Base-by-base conservation (phyloP, 2,888 invertebrate genomes). In the Lycocerus yunnanus region DNA sequence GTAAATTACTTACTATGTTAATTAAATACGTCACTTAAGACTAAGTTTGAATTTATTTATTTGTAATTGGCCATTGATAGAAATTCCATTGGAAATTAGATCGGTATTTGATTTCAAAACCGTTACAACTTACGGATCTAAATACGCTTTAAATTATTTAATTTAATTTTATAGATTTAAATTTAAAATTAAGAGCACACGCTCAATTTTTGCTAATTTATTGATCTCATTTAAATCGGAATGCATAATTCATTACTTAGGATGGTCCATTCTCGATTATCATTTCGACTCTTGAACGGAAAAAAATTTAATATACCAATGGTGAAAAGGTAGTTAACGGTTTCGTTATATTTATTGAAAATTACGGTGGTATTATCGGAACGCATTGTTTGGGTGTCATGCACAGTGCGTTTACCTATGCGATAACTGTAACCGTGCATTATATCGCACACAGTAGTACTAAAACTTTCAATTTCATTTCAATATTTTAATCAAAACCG, bases 31-130 rank as follows among this genome's bases (percentile, higher is more conserved):
- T 18, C 20, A 63, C 61, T 20, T 18, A 63, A 18, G 20, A 63
- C 16, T 63, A 63, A 63, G 16, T 63, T 18, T 18, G 61, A 63
- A 63, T 63, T 63, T 63, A 63, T 63, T 20, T 63, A 18, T 63
- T 63, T 63, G 61, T 63, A 63, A 63, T 63, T 63, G 61, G 18
- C 20, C 61, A 63, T 63, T 63, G 61, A 63, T 63, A 63, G 18
- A 63, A 63, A 63, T 63, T 63, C 61, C 61, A 18, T 18, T 63
- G 18, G 61, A 63, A 63, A 18, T 63, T 63, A 63, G 61, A 63
- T 63, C 61, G 20, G 61, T 63, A 63, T 63, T 63, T 63, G 61
- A 63, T 63, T 63, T 63, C 18, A 63, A 63, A 63, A 63, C 61
- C 61, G 61, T 63, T 63, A 63, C 61, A 20, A 63, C 20, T 18